Evolutionary conservation across 2,797 vertebrate species (phyloP).

Genomic region (Chaunax sp.): DNA sequence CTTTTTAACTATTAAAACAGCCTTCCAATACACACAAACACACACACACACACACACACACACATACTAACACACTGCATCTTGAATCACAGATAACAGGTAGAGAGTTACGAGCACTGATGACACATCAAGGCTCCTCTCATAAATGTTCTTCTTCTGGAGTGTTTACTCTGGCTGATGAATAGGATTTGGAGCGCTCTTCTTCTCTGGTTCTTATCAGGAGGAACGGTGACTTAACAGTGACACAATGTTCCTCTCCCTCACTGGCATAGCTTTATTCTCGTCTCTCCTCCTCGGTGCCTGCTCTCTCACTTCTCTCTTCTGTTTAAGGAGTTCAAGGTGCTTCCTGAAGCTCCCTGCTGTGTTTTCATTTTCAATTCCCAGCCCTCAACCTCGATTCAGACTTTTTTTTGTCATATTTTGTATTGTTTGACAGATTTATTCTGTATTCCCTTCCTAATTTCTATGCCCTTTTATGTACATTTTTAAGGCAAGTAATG

Average conservation of each 20-base stretch:
- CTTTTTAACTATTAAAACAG: constrained; percentile 26
- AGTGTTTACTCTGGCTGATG: constrained; percentile 53
- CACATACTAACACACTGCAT: not conserved
- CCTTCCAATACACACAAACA: not conserved
- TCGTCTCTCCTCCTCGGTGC: constrained; percentile 1
- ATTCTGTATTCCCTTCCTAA: not conserved
- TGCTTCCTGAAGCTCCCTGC: constrained; percentile 10
- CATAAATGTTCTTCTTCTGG: constrained; percentile 28
- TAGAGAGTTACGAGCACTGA: constrained; percentile 32
- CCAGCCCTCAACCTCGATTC: constrained; percentile 5
- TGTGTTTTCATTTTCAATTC: constrained; percentile 23
- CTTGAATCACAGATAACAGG: constrained; percentile 21
- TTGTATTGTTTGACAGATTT: not conserved
- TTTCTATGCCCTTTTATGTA: not conserved
- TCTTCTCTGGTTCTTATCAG: constrained; percentile 51
- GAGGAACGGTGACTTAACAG: constrained; percentile 24
- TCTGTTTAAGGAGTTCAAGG: constrained; percentile 23
- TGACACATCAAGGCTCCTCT: constrained; percentile 12
- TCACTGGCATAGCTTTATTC: constrained; percentile 4
- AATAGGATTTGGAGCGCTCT: constrained; percentile 33
- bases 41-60: constrained; percentile 8
- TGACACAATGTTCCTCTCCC: constrained; percentile 28
- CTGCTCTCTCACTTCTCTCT: constrained; percentile 5
- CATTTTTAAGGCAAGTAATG: too few relatives aligned
- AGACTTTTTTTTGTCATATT: not conserved